Conservation (phyloP, 2,888 invertebrate species). For the Himalopsyche kuldschensis region DNA sequence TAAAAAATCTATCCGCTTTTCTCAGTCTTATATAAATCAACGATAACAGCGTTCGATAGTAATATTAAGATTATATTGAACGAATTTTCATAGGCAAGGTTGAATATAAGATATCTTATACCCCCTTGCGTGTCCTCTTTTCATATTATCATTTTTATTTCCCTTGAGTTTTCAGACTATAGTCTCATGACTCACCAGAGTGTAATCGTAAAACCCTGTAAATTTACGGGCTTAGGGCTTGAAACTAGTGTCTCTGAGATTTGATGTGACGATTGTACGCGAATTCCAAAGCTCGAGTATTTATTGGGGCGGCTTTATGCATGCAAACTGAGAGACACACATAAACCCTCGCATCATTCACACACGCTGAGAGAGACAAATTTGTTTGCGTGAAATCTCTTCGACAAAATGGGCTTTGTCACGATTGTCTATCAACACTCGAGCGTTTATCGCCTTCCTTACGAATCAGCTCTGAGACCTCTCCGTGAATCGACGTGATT, state of each 20-base stretch:
- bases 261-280: background rate
- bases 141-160: background rate
- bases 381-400: constrained; percentile 24
- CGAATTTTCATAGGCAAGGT: no score
- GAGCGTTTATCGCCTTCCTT: background rate
- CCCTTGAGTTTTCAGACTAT: background rate
- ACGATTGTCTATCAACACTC: background rate
- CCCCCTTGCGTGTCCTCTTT: background rate
- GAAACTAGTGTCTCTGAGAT: background rate
- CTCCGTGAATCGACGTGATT: background rate
- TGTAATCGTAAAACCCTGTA: background rate
- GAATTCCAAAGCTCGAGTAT: background rate
- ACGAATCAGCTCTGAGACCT: background rate
- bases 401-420: constrained; percentile 20
- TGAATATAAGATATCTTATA: background rate
- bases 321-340: background rate
- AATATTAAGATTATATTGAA: no score
- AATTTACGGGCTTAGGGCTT: background rate
- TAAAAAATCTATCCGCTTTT: no score
- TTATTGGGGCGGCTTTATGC: background rate
- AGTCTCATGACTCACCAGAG: background rate
- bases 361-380: background rate
- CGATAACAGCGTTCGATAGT: no score
- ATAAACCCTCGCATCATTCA: background rate
- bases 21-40: no score